Evolutionary conservation across 2,888 invertebrate genomes (phyloP), one percentile per base, ranked within the genome.

Genomic region (Cheilosia soror): DNA sequence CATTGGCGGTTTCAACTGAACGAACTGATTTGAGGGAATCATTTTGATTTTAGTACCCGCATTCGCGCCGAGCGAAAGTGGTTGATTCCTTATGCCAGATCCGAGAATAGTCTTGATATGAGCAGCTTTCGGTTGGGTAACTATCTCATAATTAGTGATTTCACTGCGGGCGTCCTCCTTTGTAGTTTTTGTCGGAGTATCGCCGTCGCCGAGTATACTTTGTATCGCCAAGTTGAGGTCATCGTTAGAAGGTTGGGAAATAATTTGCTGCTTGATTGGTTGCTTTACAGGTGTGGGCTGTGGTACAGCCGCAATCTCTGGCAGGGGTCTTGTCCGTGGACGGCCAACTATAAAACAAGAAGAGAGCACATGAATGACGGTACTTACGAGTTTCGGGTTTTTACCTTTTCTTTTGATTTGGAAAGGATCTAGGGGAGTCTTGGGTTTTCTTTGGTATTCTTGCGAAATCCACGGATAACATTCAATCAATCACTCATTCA

Each of bases 301-400:
- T 27, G 60, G 40, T 15, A 37, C 53, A 6, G 65, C 1, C 0
- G 27, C 25, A 5, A 47, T 57, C 40, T 81, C 87, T 25, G 90
- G 89, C 29, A 90, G 40, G 4, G 91, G 91, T 47, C 91, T 90
- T 5, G 90, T 91, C 25, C 92, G 93, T 11, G 94, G 94, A 71
- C 94, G 91, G 76, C 94, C 94, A 88, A 94, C 94, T 94, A 89
- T 0, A 47, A 20, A 2, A 7, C 7, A 47, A 47, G 20, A 7
- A 47, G 7, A 47, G 11, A 37, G 89, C 88, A 88, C 85, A 89
- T 40, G 42, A 72, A 75, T 75, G 37, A 37, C 37, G 37, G 11
- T 37, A 37, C 37, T 11, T 11, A 11, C 37, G 37, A 37, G 37
- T 55, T 40, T 66, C 44, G 31, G 33, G 13, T 44, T 69, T 88